Conservation (phyloP, 2,113 vertebrate species). For the Bos javanicus region DNA sequence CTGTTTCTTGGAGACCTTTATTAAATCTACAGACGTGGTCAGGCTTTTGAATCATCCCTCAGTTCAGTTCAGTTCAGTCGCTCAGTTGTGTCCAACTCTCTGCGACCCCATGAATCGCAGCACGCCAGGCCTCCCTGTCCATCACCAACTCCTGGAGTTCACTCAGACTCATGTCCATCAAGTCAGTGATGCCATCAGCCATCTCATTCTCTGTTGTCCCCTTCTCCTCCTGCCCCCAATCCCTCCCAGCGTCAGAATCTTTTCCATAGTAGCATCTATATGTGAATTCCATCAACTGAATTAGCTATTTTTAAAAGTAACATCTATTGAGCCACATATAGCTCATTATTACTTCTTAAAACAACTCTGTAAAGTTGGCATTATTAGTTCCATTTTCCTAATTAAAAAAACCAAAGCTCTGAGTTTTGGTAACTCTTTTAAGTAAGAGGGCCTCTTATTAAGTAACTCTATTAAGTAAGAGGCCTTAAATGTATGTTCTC, state of each 20-base stretch:
- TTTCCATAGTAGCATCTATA: background rate
- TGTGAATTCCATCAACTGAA: background rate
- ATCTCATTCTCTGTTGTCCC: no score
- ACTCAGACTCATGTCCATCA: no score
- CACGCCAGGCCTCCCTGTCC: no score
- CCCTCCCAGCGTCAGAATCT: no score
- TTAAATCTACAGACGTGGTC: background rate
- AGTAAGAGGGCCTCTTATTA: background rate
- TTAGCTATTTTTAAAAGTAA: background rate
- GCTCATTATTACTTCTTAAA: background rate
- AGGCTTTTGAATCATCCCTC: background rate
- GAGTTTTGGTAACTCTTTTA: background rate
- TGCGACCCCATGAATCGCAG: no score
- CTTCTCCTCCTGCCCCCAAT: no score
- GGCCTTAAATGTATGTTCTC: background rate
- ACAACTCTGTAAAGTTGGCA: background rate
- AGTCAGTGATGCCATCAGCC: no score
- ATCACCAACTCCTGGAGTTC: no score
- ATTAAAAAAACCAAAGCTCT: background rate
- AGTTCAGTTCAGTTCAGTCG: no score
- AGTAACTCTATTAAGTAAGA: background rate
- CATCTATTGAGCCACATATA: background rate
- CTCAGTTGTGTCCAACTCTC: no score
- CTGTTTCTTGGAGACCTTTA: background rate
- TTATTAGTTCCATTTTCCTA: background rate